Conservation (phyloP, 2,113 vertebrate genomes). For the Gnathonemus longibarbis region DNA sequence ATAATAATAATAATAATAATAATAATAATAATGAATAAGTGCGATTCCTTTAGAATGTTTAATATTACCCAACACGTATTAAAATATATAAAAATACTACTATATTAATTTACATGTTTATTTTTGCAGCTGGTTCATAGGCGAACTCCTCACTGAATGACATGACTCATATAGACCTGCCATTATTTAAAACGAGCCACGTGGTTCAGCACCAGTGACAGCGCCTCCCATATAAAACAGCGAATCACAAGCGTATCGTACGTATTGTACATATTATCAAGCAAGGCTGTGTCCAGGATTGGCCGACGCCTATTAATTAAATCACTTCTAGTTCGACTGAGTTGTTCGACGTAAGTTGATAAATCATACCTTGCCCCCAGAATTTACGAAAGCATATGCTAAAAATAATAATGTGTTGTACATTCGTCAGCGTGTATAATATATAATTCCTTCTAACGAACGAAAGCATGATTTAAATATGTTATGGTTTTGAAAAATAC, state of each 20-base stretch:
- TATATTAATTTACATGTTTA: not conserved
- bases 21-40: not conserved
- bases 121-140: not conserved
- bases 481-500: not conserved
- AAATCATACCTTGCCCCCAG: not conserved
- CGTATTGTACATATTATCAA: not conserved
- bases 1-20: no score
- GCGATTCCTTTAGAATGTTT: not conserved
- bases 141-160: not conserved
- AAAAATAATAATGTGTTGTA: not conserved
- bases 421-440: not conserved
- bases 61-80: not conserved
- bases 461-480: not conserved
- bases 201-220: constrained; percentile 52
- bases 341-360: not conserved
- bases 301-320: not conserved
- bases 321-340: not conserved
- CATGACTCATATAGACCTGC: not conserved
- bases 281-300: not conserved
- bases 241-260: not conserved
- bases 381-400: not conserved
- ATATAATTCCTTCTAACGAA: not conserved
- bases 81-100: not conserved
- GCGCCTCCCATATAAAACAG: constrained; percentile 21
- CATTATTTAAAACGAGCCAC: not conserved